Evolutionary conservation across 2,797 vertebrate species (phyloP), one percentile per base, ranked within the genome.

Genomic region (Fistularia tabacaria): DNA sequence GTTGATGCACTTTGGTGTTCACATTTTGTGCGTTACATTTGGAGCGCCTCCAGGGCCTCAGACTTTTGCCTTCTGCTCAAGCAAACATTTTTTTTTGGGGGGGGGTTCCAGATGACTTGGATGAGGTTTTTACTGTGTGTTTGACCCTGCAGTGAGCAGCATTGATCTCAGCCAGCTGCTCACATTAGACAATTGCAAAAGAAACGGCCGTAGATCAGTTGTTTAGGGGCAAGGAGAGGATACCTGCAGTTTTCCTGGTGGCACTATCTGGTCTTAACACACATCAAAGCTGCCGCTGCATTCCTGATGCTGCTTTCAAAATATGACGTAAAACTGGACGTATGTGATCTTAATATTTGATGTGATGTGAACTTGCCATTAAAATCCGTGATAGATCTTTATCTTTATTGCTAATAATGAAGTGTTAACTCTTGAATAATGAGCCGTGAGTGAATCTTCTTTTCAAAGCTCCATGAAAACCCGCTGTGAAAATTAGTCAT

Each of bases 11-110:
- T 75, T 77, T 71, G 73, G 57, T 64, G 49, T 65, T 73, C 70
- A 67, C 71, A 79, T 75, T 81, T 45, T 55, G 57, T 68, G 67
- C 81, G 73, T 72, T 71, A 75, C 71, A 64, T 85, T 80, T 65
- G 74, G 71, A 79, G 68, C 59, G 71, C 80, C 75, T 74, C 52
- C 38, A 76, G 80, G 77, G 80, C 2, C 54, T 57, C 50, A 59
- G 62, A 68, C 68, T 70, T 59, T 57, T 64, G 66, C 45, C 71
- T 74, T 74, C 52, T 71, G 68, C 52, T 64, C 68, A 59, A 49
- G 64, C 62, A 80, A 77, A 80, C 54, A 74, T 57, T 76, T 80
- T 51, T 49, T 62, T 49, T 41, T n/a, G 14, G 10, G 59, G 62
- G 74, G 71, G 69, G 56, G 49, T 47, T 71, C 51, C 60, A 58